These are phyloP conservation scores for Dromius quadrimaculatus DNA, from an alignment of 2,888 invertebrate species.

Conservation along the genomic window DNA sequence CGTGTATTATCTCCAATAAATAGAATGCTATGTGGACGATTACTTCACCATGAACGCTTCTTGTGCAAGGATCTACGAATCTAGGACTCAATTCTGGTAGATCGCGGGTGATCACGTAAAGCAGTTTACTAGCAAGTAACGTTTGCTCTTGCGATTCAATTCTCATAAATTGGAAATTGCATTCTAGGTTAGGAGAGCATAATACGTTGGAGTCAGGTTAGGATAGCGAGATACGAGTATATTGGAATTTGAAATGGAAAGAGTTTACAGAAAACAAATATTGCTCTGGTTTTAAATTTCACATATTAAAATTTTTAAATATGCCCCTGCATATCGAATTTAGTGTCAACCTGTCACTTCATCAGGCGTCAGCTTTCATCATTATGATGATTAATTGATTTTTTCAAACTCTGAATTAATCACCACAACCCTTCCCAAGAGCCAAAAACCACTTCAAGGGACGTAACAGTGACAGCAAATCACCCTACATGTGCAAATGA, in stretches of 20 bases:
- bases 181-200: not conserved
- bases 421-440: not conserved
- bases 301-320: not conserved
- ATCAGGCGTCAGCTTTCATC: slow-evolving; percentile 8
- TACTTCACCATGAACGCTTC: not conserved
- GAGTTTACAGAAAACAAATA: not conserved
- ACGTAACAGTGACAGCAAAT: not conserved
- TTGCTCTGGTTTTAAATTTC: not conserved
- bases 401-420: slow-evolving; percentile 25
- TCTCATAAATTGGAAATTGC: slow-evolving; percentile 21
- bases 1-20: slow-evolving; percentile 14
- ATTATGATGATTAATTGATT: slow-evolving; percentile 23
- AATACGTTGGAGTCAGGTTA: not conserved
- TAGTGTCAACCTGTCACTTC: not conserved
- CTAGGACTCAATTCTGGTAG: not conserved
- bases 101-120: slow-evolving; percentile 19
- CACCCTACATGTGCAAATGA: slow-evolving; percentile 8
- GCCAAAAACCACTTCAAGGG: slow-evolving; percentile 1
- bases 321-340: not conserved
- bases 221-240: slow-evolving; percentile 2
- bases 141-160: slow-evolving; percentile 20
- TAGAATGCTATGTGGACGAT: slow-evolving; percentile 8
- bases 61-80: not conserved
- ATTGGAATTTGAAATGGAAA: not conserved
- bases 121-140: slow-evolving; percentile 10